Evolutionary conservation across 35 echinoderm and acorn worm genomes (phyloP).

Genomic region (Eucidaris tribuloides): DNA sequence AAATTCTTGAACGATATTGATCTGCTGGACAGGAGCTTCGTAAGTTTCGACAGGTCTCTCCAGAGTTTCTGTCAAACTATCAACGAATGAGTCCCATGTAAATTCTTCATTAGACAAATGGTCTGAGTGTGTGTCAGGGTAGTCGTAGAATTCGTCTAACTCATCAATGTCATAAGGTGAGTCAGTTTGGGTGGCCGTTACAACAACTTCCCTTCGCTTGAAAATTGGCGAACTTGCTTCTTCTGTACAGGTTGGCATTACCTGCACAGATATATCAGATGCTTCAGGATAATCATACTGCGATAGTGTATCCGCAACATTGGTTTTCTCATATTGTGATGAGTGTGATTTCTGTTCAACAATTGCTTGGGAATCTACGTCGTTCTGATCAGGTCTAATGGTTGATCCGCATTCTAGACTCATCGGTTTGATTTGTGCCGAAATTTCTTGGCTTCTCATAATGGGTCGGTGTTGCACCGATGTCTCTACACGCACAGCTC

Average conservation of each 20-base stretch:
- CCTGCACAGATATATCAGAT: constrained; percentile 53
- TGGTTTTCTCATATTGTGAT: constrained; percentile 24
- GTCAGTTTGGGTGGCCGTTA: constrained; percentile 40
- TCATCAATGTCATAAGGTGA: not conserved
- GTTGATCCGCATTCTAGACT: not conserved
- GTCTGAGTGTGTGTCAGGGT: not conserved
- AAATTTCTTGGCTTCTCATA: not conserved
- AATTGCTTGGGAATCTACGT: constrained; percentile 7
- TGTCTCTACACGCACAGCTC: not conserved
- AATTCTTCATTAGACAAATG: not conserved
- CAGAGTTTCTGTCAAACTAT: constrained; percentile 5
- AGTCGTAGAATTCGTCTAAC: not conserved
- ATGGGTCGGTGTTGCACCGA: not conserved
- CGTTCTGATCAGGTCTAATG: constrained; percentile 9
- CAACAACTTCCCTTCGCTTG: constrained; percentile 9
- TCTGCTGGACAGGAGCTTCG: constrained; percentile 9
- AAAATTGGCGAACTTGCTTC: constrained; percentile 46
- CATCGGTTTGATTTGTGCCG: not conserved
- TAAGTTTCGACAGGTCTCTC: not conserved
- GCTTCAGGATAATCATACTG: constrained; percentile 30
- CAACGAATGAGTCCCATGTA: constrained; percentile 15
- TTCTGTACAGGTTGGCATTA: constrained; percentile 38
- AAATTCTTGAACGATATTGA: not conserved
- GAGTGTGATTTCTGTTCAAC: not conserved
- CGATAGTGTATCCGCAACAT: constrained; percentile 1